A percentile compares a stretch with the other conserved stretches of the same genome.
Evolutionary conservation across 2,113 vertebrate genomes (phyloP).

Genomic region (Epinephelus fuscoguttatus): DNA sequence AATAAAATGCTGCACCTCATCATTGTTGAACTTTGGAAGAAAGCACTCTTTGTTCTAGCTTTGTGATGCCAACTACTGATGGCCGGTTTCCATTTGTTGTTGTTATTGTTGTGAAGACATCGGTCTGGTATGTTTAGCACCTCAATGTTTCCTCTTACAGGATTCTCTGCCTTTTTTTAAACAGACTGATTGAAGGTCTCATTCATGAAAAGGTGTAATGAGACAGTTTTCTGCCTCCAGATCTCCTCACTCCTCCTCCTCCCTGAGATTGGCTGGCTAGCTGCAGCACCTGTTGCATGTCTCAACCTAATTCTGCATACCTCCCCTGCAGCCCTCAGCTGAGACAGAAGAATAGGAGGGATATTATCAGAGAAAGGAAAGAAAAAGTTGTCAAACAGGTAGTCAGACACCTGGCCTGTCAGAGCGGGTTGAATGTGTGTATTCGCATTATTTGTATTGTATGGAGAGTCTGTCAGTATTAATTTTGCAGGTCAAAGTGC

Average conservation of each 20-base stretch:
- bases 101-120: too few species aligned
- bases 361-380: conserved; percentile 20
- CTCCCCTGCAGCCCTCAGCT: conserved; percentile 35
- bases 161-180: too few species aligned
- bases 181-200: background rate
- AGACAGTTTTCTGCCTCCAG: conserved; percentile 23
- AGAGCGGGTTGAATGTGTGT: background rate
- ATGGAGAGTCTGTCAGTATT: too few species aligned
- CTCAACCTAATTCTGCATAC: conserved; percentile 44
- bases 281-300: conserved; percentile 56
- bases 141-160: too few species aligned
- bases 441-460: background rate
- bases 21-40: too few species aligned
- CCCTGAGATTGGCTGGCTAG: background rate
- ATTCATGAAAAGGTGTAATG: conserved; percentile 18
- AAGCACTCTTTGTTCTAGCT: too few species aligned
- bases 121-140: too few species aligned
- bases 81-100: too few species aligned
- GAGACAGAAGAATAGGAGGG: conserved; percentile 18
- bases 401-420: conserved; percentile 45
- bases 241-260: background rate
- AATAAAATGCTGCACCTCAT: too few species aligned
- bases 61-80: too few species aligned
- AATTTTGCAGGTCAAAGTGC: too few species aligned
- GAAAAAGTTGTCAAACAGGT: conserved; percentile 44